Evolutionary conservation across 2,797 vertebrate genomes (phyloP).

Genomic region (Todus mexicanus): DNA sequence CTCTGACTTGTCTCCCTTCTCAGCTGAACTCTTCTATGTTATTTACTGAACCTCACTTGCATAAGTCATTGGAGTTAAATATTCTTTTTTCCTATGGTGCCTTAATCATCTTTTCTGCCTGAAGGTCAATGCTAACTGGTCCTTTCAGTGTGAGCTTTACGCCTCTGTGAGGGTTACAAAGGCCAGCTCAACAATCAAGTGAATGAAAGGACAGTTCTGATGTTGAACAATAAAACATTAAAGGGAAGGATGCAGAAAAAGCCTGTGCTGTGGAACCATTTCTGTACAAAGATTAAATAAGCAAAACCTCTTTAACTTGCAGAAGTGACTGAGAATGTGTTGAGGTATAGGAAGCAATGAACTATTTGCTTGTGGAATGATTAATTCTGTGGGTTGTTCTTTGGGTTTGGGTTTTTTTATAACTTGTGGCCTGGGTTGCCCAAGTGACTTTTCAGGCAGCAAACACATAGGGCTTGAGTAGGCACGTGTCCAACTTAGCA

Average conservation of each 20-base stretch:
- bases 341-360: background rate
- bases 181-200: background rate
- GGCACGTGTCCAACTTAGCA: background rate
- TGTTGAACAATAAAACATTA: background rate
- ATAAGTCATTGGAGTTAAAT: background rate
- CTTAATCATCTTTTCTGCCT: constrained; percentile 1
- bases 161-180: background rate
- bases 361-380: background rate
- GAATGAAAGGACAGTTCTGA: background rate
- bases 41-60: background rate
- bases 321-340: background rate
- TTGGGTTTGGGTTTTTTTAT: background rate
- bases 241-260: background rate
- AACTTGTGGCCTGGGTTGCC: background rate
- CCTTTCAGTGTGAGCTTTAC: background rate
- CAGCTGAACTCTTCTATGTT: background rate
- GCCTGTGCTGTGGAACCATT: background rate
- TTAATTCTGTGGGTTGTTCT: background rate
- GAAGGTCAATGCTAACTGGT: background rate
- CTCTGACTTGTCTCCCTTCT: background rate
- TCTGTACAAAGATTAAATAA: background rate
- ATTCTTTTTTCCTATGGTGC: background rate
- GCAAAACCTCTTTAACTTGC: background rate
- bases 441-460: background rate
- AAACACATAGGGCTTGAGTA: background rate